Conservation (phyloP, 2,113 vertebrate species). For the Carassius auratus region DNA sequence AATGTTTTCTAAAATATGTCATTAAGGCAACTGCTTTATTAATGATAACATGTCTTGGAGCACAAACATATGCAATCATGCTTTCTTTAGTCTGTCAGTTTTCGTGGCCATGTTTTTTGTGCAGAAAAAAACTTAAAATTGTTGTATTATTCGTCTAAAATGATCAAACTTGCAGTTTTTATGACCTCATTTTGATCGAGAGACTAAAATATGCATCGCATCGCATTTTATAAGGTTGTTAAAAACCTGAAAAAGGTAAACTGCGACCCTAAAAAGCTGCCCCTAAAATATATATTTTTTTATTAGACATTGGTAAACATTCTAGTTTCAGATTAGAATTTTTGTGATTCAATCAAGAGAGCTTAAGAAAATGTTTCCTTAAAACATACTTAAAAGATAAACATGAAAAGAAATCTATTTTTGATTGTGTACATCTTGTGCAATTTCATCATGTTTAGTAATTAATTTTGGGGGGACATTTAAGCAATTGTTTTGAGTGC, state of each 20-base stretch:
- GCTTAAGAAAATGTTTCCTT: not conserved
- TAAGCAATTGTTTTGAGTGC: constrained; percentile 31
- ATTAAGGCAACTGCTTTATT: constrained; percentile 10
- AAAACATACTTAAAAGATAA: not conserved
- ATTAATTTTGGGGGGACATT: not conserved
- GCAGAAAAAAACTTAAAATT: not conserved
- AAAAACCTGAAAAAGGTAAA: not conserved
- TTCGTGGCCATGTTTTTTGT: not conserved
- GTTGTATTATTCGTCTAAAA: not conserved
- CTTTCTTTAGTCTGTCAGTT: not conserved
- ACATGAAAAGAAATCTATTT: not conserved
- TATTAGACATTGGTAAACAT: not conserved
- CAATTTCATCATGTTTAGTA: constrained; percentile 13
- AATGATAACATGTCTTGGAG: not conserved
- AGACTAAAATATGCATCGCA: not conserved
- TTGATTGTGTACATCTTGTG: constrained; percentile 11
- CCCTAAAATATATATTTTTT: not conserved
- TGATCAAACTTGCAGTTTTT: not conserved
- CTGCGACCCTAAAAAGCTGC: not conserved
- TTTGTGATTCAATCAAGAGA: not conserved
- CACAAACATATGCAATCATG: not conserved
- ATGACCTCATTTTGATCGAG: not conserved
- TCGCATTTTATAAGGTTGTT: not conserved
- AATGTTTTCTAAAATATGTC: constrained; percentile 2
- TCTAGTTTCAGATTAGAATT: not conserved